Base-by-base conservation (phyloP, 2,888 invertebrate species). In the Aphodius granarius region DNA sequence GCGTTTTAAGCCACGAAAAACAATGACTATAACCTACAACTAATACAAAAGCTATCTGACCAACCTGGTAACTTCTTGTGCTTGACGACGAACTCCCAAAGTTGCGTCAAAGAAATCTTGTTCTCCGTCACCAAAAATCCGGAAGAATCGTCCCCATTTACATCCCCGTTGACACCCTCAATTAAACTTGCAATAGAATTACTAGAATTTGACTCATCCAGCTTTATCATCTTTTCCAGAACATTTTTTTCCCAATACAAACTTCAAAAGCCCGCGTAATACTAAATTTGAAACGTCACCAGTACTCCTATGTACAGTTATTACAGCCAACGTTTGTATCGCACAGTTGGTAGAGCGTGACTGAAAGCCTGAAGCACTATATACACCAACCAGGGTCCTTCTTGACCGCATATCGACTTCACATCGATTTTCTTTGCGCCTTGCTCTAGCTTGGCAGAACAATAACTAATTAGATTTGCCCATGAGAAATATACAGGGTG, bases 61-160 rank as follows among this genome's bases (percentile, higher is more conserved):
- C 43, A 43, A 86, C 86, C 91, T 64, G 95, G 95, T 74, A 95
- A 89, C 73, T 92, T 90, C 76, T 91, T 91, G 77, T 94, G 94
- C 77, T 94, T 89, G 68, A 94, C 90, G 81, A 95, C 92, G 84
- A 94, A 91, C 87, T 95, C 94, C 95, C 95, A 95, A 6, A 95
- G 87, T 72, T 94, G 93, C 68, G 94, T 94, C 77, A 95, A 89
- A 79, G 85, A 85, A 90, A 92, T 81, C 76, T 82, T 81, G 9
- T 68, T 68, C 13, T 16, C 16, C n/a, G 5, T 18, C 19, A 19
- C 3, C 18, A 21, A 18, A 68, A 21, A 21, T 15, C 13, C 13
- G 13, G 68, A n/a, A 21, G 22, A 20, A 68, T 68, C 68, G n/a
- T 68, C n/a, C 19, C 16, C 16, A 64, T 65, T 65, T 15, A 18